phyloP scores from a whole-genome alignment of 2,113 vertebrate genomes.

The Leuciscus idus region DNA sequence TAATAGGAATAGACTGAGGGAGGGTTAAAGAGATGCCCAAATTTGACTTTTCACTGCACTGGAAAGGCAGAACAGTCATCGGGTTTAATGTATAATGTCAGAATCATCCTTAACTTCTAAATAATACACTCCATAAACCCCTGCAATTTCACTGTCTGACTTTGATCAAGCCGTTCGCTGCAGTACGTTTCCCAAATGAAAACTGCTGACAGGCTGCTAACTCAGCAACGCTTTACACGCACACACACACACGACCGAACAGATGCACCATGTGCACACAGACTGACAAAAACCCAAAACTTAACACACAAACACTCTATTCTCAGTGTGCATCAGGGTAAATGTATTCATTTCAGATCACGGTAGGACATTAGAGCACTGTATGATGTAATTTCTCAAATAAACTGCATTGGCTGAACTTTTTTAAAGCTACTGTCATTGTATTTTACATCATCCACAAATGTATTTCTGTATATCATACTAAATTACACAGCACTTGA shows the following conservation, averaged over 20 bases:
- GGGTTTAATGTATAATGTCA: background rate
- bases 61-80: background rate
- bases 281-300: background rate
- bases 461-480: background rate
- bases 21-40: background rate
- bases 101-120: background rate
- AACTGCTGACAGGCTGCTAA: constrained; percentile 68
- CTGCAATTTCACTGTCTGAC: constrained; percentile 27
- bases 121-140: background rate
- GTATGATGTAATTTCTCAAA: background rate
- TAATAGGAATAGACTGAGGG: background rate
- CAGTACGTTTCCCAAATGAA: constrained; percentile 56
- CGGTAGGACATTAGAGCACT: background rate
- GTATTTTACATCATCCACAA: background rate
- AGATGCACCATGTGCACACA: constrained; percentile 19
- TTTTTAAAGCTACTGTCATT: background rate
- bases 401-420: background rate
- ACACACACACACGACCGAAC: background rate
- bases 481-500: background rate
- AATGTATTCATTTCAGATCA: background rate
- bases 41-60: background rate
- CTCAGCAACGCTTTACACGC: constrained; percentile 65
- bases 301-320: constrained; percentile 10
- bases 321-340: background rate
- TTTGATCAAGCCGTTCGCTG: constrained; percentile 54